Evolutionary conservation across 2,888 invertebrate genomes (phyloP).

Genomic region (Beris morrisii): DNA sequence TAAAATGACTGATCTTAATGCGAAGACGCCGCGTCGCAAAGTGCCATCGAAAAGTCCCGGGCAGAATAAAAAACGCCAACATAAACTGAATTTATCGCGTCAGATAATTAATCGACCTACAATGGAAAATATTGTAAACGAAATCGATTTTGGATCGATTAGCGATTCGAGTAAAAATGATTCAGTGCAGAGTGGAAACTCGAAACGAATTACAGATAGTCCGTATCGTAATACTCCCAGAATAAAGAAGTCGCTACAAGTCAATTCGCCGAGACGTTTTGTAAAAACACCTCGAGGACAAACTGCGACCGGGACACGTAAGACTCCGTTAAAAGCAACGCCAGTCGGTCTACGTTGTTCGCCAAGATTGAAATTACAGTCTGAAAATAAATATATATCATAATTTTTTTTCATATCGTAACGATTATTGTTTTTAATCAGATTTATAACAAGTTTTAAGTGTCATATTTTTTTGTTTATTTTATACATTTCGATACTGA

Average conservation of each 20-base stretch:
- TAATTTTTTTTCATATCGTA: slow-evolving; percentile 5
- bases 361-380: slow-evolving; percentile 23
- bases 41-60: slow-evolving; percentile 41
- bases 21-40: slow-evolving; percentile 39
- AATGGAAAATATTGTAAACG: slow-evolving; percentile 20
- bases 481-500: neutral
- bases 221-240: slow-evolving; percentile 20
- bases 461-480: slow-evolving; percentile 27
- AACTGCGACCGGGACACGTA: neutral
- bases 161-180: neutral
- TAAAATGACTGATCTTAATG: slow-evolving; percentile 33
- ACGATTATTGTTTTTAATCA: neutral
- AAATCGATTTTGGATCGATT: slow-evolving; percentile 12
- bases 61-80: slow-evolving; percentile 40
- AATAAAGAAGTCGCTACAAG: slow-evolving; percentile 27
- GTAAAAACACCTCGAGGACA: slow-evolving; percentile 22
- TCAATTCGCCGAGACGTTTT: slow-evolving; percentile 29
- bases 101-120: slow-evolving; percentile 4
- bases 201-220: slow-evolving; percentile 17
- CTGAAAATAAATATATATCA: slow-evolving; percentile 14
- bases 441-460: slow-evolving; percentile 1
- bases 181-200: neutral
- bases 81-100: slow-evolving; percentile 5
- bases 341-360: slow-evolving; percentile 18
- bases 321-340: slow-evolving; percentile 28